Evolutionary conservation across 2,888 invertebrate genomes (phyloP).

Genomic region (Rhopalosiphum nymphaeae): DNA sequence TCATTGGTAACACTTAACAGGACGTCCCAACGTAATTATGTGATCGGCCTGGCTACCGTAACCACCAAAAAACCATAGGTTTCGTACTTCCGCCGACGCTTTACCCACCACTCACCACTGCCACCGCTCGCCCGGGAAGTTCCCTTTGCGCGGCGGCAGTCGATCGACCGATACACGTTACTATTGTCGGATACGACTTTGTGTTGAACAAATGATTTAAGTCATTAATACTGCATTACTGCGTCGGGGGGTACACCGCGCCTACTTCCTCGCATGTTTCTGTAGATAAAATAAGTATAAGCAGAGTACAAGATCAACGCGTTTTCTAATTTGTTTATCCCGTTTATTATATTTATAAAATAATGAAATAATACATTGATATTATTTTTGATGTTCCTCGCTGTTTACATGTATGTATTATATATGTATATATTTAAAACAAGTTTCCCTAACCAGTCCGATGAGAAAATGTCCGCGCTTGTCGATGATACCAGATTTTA

Average conservation of each 20-base stretch:
- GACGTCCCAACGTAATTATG: background rate
- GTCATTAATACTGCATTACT: background rate
- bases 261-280: background rate
- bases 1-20: background rate
- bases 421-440: background rate
- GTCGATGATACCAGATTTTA: background rate
- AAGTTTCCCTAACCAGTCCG: constrained; percentile 6
- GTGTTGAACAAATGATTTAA: background rate
- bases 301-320: background rate
- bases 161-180: background rate
- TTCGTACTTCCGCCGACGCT: background rate
- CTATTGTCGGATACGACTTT: background rate
- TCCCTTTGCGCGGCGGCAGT: background rate
- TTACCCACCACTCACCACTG: background rate
- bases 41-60: background rate
- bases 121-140: background rate
- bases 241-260: background rate
- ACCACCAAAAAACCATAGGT: background rate
- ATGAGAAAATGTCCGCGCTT: background rate
- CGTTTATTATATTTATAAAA: background rate
- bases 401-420: background rate
- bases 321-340: background rate
- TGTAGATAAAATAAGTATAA: background rate
- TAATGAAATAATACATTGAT: background rate
- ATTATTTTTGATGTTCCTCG: background rate